Percentiles rank a stretch among this genome's conserved stretches.
phyloP scores from a whole-genome alignment of 2,797 vertebrate genomes.

The Poecilia picta region DNA sequence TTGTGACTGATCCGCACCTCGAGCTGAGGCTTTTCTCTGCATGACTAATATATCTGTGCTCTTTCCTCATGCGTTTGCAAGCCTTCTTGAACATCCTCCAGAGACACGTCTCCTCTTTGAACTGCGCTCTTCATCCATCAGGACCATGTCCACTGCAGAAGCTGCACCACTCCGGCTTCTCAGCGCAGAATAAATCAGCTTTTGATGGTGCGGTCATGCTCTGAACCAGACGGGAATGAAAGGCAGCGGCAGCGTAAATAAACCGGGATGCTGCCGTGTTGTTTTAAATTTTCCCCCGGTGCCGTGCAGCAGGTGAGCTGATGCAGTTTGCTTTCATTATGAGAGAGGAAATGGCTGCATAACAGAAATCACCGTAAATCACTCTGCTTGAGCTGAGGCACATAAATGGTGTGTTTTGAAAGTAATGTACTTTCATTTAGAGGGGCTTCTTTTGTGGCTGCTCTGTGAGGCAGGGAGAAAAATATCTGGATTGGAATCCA shows the following conservation, averaged over 20 bases:
- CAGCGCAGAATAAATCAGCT: not conserved
- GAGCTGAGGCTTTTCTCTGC: constrained; percentile 47
- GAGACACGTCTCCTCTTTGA: constrained; percentile 36
- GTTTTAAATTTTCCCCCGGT: not conserved
- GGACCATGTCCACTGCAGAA: not conserved
- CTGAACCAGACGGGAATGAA: not conserved
- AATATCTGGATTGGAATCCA: not conserved
- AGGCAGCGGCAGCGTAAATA: not conserved
- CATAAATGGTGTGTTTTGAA: not conserved
- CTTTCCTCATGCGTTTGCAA: constrained; percentile 24
- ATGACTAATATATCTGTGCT: constrained; percentile 42
- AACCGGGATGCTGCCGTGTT: not conserved
- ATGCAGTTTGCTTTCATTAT: not conserved
- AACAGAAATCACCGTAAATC: constrained; percentile 4
- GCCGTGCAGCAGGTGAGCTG: not conserved
- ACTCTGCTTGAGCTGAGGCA: not conserved
- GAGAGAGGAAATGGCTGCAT: not conserved
- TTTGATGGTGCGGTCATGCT: not conserved
- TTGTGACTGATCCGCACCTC: constrained; percentile 59
- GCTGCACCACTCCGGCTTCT: not conserved
- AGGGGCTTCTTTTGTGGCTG: not conserved
- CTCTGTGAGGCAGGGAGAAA: not conserved
- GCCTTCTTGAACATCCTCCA: constrained; percentile 19
- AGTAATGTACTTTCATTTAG: not conserved
- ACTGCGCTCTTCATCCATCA: constrained; percentile 18